phyloP scores from a whole-genome alignment of 1,140 invertebrate genomes.

The Hycleus cichorii region DNA sequence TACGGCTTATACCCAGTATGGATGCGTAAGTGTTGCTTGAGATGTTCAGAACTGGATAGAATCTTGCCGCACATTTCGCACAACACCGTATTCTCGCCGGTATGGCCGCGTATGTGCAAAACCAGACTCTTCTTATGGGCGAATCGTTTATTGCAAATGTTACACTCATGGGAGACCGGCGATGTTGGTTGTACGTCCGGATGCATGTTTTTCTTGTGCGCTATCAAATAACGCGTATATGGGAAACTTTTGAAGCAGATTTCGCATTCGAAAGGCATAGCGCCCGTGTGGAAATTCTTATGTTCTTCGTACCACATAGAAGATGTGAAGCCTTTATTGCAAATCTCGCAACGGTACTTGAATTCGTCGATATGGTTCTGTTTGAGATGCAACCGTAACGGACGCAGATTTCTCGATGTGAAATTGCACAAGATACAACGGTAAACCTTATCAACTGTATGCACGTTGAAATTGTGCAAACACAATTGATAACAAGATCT shows the following conservation, averaged over 20 bases:
- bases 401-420: constrained; percentile 15
- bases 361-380: constrained; percentile 34
- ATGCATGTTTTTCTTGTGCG: constrained; percentile 41
- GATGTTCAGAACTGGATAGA: constrained; percentile 58
- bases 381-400: constrained; percentile 21
- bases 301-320: constrained; percentile 48
- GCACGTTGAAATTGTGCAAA: constrained; percentile 34
- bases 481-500: constrained; percentile 31
- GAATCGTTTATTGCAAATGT: constrained; percentile 43
- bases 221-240: constrained; percentile 41
- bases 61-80: constrained; percentile 74
- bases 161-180: constrained; percentile 38
- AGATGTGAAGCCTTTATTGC: constrained; percentile 41
- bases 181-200: constrained; percentile 18
- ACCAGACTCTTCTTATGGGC: constrained; percentile 48
- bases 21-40: constrained; percentile 62
- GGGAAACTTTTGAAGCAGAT: constrained; percentile 52
- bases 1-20: constrained; percentile 64
- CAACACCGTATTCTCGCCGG: constrained; percentile 45
- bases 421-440: constrained; percentile 42
- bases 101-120: constrained; percentile 53
- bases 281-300: constrained; percentile 49
- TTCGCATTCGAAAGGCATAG: constrained; percentile 52
- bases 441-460: constrained; percentile 44
- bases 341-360: constrained; percentile 41